Evolutionary conservation across 2,888 invertebrate genomes (phyloP), one percentile per base, ranked within the genome.

Genomic region (Campopleginae sp.): DNA sequence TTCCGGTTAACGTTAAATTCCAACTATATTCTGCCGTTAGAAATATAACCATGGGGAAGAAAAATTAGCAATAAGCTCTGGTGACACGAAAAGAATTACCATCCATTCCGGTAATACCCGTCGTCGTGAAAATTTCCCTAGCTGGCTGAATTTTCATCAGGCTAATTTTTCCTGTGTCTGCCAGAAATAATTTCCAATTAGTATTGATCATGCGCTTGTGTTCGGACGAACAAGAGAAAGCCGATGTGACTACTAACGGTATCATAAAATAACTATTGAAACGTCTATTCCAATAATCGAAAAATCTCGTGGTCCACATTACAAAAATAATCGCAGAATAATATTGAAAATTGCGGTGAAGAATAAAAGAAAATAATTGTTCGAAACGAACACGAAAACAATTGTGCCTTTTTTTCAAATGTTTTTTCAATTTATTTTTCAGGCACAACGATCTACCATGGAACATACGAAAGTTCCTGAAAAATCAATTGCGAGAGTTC

Each of bases 361-460:
- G 2, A 44, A 65, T n/a, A n/a, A 44, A 61, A 61, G 2, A 14
- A 0, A 31, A 23, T 6, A 44, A 44, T 65, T 19, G 2, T 19
- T 0, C n/a, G 1, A 12, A 7, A 19, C 51, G 14, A 54, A 27
- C 10, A 31, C 12, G n/a, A 38, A 23, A 42, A 68, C 54, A n/a
- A 42, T 54, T 46, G 4, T 61, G 10, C 42, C 0, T 38, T 38
- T 10, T 7, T 38, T 38, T 38, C n/a, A n/a, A n/a, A n/a, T 42
- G 51, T 42, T 51, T 51, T 46, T 17, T n/a, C 46, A 48, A 51
- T 46, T 71, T 48, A 38, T 54, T 19, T 89, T 90, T 10, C 94
- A 98, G 98, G 88, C 98, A 98, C 95, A 98, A 98, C 94, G 98
- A 98, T 94, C 95, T 98, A 88, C 98, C 98, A 17, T 98, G 98